Conservation (phyloP, 2,888 invertebrate genomes). For the Eristalinus sepulchralis region DNA sequence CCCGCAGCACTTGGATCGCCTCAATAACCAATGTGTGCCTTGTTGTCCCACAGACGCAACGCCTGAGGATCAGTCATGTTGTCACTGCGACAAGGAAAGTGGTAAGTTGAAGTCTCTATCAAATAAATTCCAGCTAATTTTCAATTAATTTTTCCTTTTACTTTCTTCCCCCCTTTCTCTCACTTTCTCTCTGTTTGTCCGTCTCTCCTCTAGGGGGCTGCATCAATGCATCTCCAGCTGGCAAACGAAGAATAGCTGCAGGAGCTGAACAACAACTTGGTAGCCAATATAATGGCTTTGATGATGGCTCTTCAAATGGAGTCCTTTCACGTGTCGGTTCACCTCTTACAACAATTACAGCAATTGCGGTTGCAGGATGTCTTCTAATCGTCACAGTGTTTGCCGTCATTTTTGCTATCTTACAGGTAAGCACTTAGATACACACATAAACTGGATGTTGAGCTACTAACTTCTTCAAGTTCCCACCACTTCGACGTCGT, state of each 20-base stretch:
- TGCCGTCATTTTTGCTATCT: conserved; percentile 86
- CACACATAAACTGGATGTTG: neutral
- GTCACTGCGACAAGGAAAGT: conserved; percentile 86
- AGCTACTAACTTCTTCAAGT: neutral
- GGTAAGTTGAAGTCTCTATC: conserved; percentile 80
- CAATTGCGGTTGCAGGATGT: conserved; percentile 86
- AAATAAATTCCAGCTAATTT: neutral
- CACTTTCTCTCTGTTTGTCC: too few relatives aligned
- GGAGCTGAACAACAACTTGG: conserved; percentile 81
- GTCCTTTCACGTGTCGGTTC: conserved; percentile 78
- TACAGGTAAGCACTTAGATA: conserved; percentile 84
- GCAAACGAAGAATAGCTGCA: conserved; percentile 87
- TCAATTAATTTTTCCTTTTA: conserved; percentile 4
- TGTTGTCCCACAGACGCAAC: conserved; percentile 84
- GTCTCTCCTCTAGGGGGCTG: conserved; percentile 84
- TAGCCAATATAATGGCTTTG: conserved; percentile 73
- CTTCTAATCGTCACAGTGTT: conserved; percentile 87
- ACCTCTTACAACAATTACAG: conserved; percentile 85
- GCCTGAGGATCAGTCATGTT: conserved; percentile 83
- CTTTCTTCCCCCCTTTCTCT: too few relatives aligned
- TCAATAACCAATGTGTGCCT: conserved; percentile 89
- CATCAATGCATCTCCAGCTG: conserved; percentile 87
- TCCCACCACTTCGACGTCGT: neutral
- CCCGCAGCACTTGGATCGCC: conserved; percentile 85
- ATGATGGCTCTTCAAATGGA: conserved; percentile 73